Percentiles rank a stretch among this genome's conserved stretches.
phyloP scores from a whole-genome alignment of 2,888 invertebrate species.

The Hypsopygia costalis region DNA sequence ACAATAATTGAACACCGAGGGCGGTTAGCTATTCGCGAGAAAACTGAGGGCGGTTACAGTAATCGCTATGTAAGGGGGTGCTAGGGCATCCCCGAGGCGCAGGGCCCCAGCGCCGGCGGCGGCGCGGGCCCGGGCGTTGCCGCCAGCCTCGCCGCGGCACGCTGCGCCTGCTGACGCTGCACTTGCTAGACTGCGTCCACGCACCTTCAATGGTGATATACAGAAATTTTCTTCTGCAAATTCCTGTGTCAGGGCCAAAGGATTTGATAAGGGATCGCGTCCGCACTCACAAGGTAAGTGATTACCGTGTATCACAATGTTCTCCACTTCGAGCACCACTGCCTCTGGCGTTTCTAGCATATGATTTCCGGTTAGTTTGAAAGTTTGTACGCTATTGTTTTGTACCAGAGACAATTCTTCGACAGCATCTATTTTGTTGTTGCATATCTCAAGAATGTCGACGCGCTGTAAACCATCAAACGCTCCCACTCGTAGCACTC shows the following conservation, averaged over 20 bases:
- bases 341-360: conserved; percentile 89
- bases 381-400: conserved; percentile 85
- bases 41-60: conserved; percentile 51
- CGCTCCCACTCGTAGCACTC: conserved; percentile 86
- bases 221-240: conserved; percentile 90
- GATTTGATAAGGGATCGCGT: conserved; percentile 87
- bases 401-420: conserved; percentile 86
- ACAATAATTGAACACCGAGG: conserved; percentile 66
- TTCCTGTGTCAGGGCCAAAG: conserved; percentile 84
- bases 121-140: conserved; percentile 52
- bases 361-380: conserved; percentile 91
- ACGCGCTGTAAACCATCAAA: conserved; percentile 88
- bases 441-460: conserved; percentile 86
- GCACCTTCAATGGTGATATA: conserved; percentile 91
- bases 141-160: conserved; percentile 64
- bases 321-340: conserved; percentile 86
- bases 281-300: conserved; percentile 95
- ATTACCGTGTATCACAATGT: conserved; percentile 86
- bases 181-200: conserved; percentile 86
- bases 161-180: conserved; percentile 54
- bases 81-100: conserved; percentile 29
- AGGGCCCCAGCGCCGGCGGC: conserved; percentile 44
- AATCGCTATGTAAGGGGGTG: conserved; percentile 42
- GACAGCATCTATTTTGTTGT: conserved; percentile 92
- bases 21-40: conserved; percentile 62